phyloP scores from a whole-genome alignment of 1,140 invertebrate genomes.

The Drosophila melanica region DNA sequence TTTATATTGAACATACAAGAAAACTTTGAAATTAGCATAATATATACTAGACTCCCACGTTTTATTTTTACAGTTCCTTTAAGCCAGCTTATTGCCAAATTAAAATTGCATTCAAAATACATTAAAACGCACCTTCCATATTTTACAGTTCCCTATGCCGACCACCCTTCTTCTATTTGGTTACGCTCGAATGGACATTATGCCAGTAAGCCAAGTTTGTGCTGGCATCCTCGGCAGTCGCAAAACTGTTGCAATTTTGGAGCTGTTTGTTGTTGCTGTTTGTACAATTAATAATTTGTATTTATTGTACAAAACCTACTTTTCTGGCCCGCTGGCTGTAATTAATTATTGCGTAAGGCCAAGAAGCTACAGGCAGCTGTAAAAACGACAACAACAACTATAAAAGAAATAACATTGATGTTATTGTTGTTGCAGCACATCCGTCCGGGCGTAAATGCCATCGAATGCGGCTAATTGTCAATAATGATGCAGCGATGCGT shows the following conservation, averaged over 20 bases:
- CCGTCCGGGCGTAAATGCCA: constrained; percentile 66
- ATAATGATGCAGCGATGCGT: constrained; percentile 81
- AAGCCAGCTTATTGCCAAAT: constrained; percentile 12
- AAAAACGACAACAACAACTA: constrained; percentile 10
- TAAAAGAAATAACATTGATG: constrained; percentile 45
- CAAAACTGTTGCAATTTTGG: constrained; percentile 62
- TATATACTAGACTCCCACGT: no score
- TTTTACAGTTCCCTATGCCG: not conserved
- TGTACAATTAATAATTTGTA: constrained; percentile 71
- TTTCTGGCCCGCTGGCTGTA: constrained; percentile 71
- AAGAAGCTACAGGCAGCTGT: constrained; percentile 65
- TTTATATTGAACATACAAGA: no score
- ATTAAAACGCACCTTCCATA: not conserved
- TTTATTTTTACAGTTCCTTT: no score
- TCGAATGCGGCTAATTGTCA: constrained; percentile 80
- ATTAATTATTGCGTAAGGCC: constrained; percentile 79
- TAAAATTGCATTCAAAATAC: constrained; percentile 21
- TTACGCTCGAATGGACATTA: constrained; percentile 70
- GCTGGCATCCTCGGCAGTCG: constrained; percentile 33
- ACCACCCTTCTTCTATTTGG: constrained; percentile 1
- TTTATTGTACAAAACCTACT: constrained; percentile 72
- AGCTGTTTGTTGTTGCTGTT: constrained; percentile 24
- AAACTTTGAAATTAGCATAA: no score
- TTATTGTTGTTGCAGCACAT: constrained; percentile 62
- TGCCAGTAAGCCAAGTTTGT: constrained; percentile 32